A percentile compares a stretch with the other conserved stretches of the same genome.
Evolutionary conservation across 1,140 invertebrate genomes (phyloP).

Genomic region (Sesamia nonagrioides): DNA sequence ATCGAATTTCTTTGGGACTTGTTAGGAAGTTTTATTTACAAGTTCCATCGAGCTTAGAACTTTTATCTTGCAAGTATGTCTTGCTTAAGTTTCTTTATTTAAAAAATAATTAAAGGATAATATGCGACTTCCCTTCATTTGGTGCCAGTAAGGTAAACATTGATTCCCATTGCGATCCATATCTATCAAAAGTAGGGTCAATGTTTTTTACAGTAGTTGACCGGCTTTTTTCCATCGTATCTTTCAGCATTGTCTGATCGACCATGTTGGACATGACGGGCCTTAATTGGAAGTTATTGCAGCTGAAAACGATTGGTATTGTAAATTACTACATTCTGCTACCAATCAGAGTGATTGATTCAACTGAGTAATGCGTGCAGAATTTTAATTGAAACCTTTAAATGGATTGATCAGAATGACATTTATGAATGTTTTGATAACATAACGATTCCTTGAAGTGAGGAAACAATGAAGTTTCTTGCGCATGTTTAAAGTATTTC

Average conservation of each 20-base stretch:
- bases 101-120: no score
- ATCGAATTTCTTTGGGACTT: constrained; percentile 41
- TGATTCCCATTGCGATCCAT: no score
- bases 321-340: constrained; percentile 43
- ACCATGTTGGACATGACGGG: constrained; percentile 33
- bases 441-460: constrained; percentile 19
- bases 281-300: constrained; percentile 51
- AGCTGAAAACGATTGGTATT: constrained; percentile 46
- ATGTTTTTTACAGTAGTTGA: constrained; percentile 25
- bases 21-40: constrained; percentile 34
- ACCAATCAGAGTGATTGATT: constrained; percentile 46
- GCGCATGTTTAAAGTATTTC: constrained; percentile 17
- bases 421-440: constrained; percentile 41
- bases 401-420: constrained; percentile 39
- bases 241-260: constrained; percentile 49
- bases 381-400: constrained; percentile 45
- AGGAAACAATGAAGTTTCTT: constrained; percentile 24
- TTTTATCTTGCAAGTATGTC: no score
- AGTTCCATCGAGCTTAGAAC: neutral
- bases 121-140: no score
- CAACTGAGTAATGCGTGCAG: constrained; percentile 37
- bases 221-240: constrained; percentile 37
- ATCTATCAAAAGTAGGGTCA: constrained; percentile 5
- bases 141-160: no score
- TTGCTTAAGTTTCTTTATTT: no score